Conservation (phyloP, 1,140 invertebrate species). For the Mizuhopecten yessoensis region DNA sequence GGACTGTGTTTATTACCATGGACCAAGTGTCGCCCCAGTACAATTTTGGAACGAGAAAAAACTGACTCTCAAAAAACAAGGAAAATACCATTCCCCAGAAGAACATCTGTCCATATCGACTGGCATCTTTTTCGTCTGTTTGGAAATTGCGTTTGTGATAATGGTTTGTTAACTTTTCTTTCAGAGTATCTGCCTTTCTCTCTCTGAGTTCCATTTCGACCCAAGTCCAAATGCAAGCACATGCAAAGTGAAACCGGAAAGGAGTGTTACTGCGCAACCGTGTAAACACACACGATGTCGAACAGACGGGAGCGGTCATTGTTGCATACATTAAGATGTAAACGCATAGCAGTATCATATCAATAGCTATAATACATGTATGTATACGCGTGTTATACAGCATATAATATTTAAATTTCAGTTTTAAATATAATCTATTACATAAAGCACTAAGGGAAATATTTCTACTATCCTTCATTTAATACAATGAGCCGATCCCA, state of each 20-base stretch:
- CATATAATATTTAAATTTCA: too few relatives aligned
- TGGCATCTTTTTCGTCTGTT: constrained; percentile 53
- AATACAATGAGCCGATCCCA: neutral
- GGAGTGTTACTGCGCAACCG: neutral
- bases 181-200: constrained; percentile 57
- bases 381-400: too few relatives aligned
- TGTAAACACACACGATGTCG: neutral
- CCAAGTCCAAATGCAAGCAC: neutral
- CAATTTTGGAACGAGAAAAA: constrained; percentile 57
- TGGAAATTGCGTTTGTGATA: constrained; percentile 66
- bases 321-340: too few relatives aligned
- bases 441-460: too few relatives aligned
- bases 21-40: constrained; percentile 49
- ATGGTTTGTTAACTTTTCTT: constrained; percentile 67
- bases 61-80: constrained; percentile 58
- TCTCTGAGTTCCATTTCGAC: constrained; percentile 61
- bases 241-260: constrained; percentile 13
- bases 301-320: neutral
- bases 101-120: constrained; percentile 59
- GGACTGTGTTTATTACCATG: constrained; percentile 12
- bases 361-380: too few relatives aligned
- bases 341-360: too few relatives aligned
- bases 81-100: constrained; percentile 65
- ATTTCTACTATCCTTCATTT: too few relatives aligned
- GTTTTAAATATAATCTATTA: too few relatives aligned